Conservation (phyloP, 2,797 vertebrate genomes). For the Petrocephalus schoutedeni region DNA sequence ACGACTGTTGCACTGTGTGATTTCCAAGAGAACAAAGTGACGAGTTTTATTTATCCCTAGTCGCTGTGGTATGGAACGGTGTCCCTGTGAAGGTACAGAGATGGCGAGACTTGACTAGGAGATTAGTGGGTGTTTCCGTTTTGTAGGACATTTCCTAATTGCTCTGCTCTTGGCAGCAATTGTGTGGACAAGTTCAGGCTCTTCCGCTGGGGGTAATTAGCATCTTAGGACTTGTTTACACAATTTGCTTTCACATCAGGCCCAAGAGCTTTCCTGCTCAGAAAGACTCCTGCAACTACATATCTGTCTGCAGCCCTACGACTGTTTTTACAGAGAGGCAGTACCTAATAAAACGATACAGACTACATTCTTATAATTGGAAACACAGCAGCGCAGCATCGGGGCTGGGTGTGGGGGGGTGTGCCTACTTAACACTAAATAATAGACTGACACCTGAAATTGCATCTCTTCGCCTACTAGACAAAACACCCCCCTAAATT, state of each 20-base stretch:
- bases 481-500: neutral
- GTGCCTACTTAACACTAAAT: neutral
- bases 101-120: neutral
- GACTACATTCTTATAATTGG: neutral
- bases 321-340: neutral
- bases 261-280: neutral
- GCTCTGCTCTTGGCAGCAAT: neutral
- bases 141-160: neutral
- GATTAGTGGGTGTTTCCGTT: slow-evolving; percentile 9
- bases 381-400: neutral
- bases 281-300: neutral
- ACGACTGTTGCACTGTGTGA: neutral
- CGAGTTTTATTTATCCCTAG: neutral
- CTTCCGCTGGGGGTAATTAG: neutral
- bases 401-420: neutral
- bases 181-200: neutral
- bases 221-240: neutral
- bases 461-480: neutral
- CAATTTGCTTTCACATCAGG: neutral
- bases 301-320: neutral
- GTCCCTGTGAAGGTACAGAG: neutral
- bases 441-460: neutral
- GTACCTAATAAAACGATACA: neutral
- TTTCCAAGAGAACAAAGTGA: neutral
- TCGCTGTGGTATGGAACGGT: neutral